phyloP scores from a whole-genome alignment of 2,797 vertebrate genomes.

The Aldrovandia affinis region DNA sequence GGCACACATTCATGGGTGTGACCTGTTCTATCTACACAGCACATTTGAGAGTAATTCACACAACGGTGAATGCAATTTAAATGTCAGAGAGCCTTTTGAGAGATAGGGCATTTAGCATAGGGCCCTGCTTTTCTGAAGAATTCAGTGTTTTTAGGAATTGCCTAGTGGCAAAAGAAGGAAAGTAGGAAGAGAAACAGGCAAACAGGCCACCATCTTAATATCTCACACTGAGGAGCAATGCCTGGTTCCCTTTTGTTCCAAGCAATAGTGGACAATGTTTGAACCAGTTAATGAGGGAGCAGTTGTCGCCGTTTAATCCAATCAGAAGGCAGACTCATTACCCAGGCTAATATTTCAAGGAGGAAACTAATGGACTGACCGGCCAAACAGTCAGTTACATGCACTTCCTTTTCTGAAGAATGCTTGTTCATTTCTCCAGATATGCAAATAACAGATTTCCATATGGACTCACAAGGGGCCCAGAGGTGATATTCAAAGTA shows the following conservation, averaged over 20 bases:
- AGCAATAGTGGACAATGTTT: neutral
- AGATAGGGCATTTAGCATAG: neutral
- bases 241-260: neutral
- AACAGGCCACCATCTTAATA: neutral
- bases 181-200: neutral
- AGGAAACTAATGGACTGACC: conserved; percentile 62
- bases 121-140: no score
- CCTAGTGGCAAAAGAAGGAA: neutral
- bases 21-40: no score
- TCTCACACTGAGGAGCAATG: neutral
- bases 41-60: no score
- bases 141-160: neutral
- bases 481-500: conserved; percentile 58
- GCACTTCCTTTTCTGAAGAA: conserved; percentile 62
- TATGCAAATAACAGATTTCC: conserved; percentile 75
- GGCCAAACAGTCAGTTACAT: conserved; percentile 65
- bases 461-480: conserved; percentile 67
- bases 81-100: no score
- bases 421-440: conserved; percentile 64
- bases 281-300: neutral
- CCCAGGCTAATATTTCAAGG: conserved; percentile 56
- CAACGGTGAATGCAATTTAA: no score
- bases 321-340: conserved; percentile 46
- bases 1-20: no score
- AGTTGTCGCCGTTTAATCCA: neutral